A percentile compares a stretch with the other conserved stretches of the same genome.
These are phyloP conservation scores for Ichneumon xanthorius DNA, from an alignment of 2,888 invertebrate genomes.

Conservation along the genomic window DNA sequence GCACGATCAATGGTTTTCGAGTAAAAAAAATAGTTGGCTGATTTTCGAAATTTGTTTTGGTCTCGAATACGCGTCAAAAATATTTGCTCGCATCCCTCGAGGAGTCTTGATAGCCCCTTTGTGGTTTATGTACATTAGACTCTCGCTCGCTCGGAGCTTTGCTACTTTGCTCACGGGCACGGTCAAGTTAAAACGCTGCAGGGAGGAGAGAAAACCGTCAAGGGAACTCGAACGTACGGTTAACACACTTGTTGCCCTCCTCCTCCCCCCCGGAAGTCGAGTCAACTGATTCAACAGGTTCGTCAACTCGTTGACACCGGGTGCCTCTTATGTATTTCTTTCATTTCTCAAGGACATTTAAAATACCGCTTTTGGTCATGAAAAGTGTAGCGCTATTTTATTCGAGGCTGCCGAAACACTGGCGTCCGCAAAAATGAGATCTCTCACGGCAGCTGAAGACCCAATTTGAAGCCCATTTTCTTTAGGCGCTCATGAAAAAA, in stretches of 20 bases:
- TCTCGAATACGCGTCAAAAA: neutral
- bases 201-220: slow-evolving; percentile 5
- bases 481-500: too few species aligned
- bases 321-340: slow-evolving; percentile 17
- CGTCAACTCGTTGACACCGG: slow-evolving; percentile 43
- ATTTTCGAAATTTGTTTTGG: too few species aligned
- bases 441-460: too few species aligned
- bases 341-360: slow-evolving; percentile 25
- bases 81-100: neutral
- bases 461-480: too few species aligned
- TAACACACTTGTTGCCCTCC: slow-evolving; percentile 64
- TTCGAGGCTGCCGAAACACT: too few species aligned
- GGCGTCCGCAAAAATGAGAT: too few species aligned
- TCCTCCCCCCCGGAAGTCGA: neutral
- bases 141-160: slow-evolving; percentile 14
- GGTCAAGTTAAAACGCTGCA: slow-evolving; percentile 16
- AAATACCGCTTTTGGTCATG: too few species aligned
- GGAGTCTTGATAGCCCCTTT: neutral
- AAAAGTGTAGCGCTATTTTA: too few species aligned
- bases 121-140: slow-evolving; percentile 46
- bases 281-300: slow-evolving; percentile 66
- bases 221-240: slow-evolving; percentile 24
- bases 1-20: too few species aligned
- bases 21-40: too few species aligned
- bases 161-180: slow-evolving; percentile 10